Evolutionary conservation across 1,140 invertebrate genomes (phyloP).

Genomic region (Cylas formicarius): DNA sequence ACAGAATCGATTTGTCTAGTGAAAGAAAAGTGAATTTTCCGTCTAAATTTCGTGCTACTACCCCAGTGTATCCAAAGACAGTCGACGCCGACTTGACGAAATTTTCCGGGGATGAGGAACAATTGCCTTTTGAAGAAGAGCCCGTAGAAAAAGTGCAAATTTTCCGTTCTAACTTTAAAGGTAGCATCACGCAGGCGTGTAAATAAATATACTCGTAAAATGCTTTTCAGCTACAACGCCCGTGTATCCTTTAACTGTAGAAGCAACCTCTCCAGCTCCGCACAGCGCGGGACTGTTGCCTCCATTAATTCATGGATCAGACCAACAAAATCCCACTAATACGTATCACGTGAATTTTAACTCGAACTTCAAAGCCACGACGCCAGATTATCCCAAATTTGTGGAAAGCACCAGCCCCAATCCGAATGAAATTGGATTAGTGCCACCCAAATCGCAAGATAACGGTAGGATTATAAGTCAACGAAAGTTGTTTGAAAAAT

Average conservation of each 20-base stretch:
- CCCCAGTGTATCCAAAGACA: conserved; percentile 35
- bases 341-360: conserved; percentile 15
- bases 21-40: conserved; percentile 26
- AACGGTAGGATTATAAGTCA: conserved; percentile 2
- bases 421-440: conserved; percentile 21
- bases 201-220: not conserved
- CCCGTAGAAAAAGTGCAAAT: conserved; percentile 4
- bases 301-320: conserved; percentile 5
- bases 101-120: conserved; percentile 10
- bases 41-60: conserved; percentile 34
- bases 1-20: no score
- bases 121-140: conserved; percentile 9
- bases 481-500: not conserved
- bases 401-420: conserved; percentile 25
- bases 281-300: conserved; percentile 26
- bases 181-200: no score
- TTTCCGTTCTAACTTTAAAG: conserved; percentile 18
- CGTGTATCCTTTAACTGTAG: conserved; percentile 24
- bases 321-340: conserved; percentile 4
- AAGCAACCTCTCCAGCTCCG: conserved; percentile 19
- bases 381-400: conserved; percentile 30
- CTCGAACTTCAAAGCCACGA: conserved; percentile 31
- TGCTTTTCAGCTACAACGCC: conserved; percentile 24
- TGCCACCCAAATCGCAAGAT: conserved; percentile 17
- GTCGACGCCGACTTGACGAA: conserved; percentile 17